Conservation (phyloP, 2,113 vertebrate species). For the Paraplagusia blochii region DNA sequence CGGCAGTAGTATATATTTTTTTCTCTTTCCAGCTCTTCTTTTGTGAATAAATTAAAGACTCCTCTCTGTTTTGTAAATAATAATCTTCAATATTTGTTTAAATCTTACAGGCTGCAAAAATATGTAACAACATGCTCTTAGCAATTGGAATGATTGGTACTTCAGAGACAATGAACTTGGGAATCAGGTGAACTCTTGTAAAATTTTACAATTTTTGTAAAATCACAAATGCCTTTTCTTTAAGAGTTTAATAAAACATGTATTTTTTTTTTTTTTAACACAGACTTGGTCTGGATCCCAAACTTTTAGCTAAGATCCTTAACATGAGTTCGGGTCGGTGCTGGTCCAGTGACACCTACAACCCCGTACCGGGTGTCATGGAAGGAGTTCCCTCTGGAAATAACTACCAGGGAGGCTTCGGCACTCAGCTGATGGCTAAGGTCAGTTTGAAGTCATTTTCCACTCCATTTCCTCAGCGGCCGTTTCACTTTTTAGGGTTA, state of each 20-base stretch:
- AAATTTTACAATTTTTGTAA: not conserved
- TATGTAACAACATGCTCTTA: slow-evolving; percentile 99
- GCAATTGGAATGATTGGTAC: slow-evolving; percentile 98
- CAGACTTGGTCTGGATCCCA: slow-evolving; percentile 97
- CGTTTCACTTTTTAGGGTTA: not conserved
- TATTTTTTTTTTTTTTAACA: slow-evolving; percentile 62
- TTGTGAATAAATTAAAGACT: not conserved
- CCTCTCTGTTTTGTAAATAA: not conserved
- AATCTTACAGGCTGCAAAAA: slow-evolving; percentile 89
- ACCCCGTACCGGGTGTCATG: slow-evolving; percentile 99
- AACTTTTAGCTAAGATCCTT: slow-evolving; percentile 93
- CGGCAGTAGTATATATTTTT: not conserved
- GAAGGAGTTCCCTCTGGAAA: slow-evolving; percentile 96
- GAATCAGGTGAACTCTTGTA: slow-evolving; percentile 83
- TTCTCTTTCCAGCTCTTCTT: not conserved
- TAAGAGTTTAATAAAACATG: not conserved
- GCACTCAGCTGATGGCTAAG: slow-evolving; percentile 96
- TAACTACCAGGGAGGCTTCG: slow-evolving; percentile 97
- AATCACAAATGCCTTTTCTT: not conserved
- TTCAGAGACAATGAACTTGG: slow-evolving; percentile 96
- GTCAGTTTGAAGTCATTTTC: slow-evolving; percentile 56
- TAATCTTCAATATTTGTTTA: not conserved
- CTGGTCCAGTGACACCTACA: slow-evolving; percentile 98
- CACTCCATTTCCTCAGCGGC: not conserved
- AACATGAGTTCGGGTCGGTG: slow-evolving; percentile 99